Evolutionary conservation across 2,113 vertebrate species (phyloP).

Genomic region (Nothobranchius kuhntae): DNA sequence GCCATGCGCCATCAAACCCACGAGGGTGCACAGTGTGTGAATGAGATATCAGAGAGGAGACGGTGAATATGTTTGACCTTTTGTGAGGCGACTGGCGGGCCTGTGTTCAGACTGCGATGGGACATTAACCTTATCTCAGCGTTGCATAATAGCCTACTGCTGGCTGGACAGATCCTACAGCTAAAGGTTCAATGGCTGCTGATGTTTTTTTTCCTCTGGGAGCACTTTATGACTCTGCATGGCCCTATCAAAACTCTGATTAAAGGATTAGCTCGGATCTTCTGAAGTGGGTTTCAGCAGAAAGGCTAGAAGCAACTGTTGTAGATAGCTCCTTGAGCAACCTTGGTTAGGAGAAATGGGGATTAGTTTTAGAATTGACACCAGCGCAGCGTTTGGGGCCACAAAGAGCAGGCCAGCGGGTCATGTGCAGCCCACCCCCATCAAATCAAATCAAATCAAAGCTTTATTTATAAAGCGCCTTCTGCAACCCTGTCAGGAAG

Average conservation of each 20-base stretch:
- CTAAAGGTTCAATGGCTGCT: conserved; percentile 25
- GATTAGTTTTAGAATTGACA: no score
- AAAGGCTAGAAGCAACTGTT: no score
- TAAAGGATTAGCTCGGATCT: background rate
- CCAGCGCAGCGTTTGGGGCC: no score
- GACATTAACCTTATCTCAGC: conserved; percentile 64
- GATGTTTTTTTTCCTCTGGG: conserved; percentile 39
- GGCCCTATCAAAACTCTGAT: background rate
- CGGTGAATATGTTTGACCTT: conserved; percentile 63
- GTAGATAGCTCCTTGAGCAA: no score
- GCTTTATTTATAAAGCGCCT: no score
- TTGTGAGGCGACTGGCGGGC: conserved; percentile 16
- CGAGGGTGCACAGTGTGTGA: conserved; percentile 23
- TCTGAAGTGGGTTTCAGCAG: no score
- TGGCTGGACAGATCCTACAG: conserved; percentile 22
- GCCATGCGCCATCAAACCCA: conserved; percentile 44
- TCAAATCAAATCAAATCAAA: no score
- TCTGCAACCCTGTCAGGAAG: no score
- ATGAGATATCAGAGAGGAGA: conserved; percentile 42
- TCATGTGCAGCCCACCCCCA: no score
- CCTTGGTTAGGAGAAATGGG: no score
- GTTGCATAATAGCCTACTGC: conserved; percentile 53
- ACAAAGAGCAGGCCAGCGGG: no score
- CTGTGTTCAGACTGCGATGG: conserved; percentile 35
- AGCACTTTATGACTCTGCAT: conserved; percentile 3